These are phyloP conservation scores for Bombus polaris DNA, from an alignment of 1,140 invertebrate species.

Conservation along the genomic window DNA sequence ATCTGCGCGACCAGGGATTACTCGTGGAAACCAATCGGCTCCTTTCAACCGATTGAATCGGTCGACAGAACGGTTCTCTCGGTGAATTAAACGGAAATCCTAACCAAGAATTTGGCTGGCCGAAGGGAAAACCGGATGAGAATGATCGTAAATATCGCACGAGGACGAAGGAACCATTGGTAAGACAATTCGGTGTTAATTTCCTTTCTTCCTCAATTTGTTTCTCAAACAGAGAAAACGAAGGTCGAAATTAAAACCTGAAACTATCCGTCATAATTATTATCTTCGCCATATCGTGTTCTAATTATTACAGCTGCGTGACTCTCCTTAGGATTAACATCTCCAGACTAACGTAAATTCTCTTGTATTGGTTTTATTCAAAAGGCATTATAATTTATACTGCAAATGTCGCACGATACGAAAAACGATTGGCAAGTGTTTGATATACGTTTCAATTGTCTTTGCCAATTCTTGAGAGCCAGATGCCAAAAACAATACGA, in stretches of 20 bases:
- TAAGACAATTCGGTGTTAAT: not conserved
- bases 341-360: no score
- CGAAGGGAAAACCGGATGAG: not conserved
- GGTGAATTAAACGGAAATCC: constrained; percentile 6
- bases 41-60: constrained; percentile 20
- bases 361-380: no score
- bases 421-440: no score
- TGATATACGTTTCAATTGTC: no score
- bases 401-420: no score
- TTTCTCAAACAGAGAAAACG: not conserved
- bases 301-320: no score
- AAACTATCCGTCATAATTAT: not conserved
- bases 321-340: no score
- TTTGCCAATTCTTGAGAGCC: not conserved
- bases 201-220: not conserved
- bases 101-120: not conserved
- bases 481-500: not conserved
- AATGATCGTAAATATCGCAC: not conserved
- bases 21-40: constrained; percentile 33
- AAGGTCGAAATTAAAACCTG: not conserved
- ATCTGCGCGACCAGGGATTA: constrained; percentile 42
- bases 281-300: not conserved
- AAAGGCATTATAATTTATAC: not conserved
- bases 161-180: not conserved
- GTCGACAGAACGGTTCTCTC: no score